Evolutionary conservation across 2,888 invertebrate species (phyloP), one percentile per base, ranked within the genome.

Genomic region (Cataglyphis rosenhaueri): DNA sequence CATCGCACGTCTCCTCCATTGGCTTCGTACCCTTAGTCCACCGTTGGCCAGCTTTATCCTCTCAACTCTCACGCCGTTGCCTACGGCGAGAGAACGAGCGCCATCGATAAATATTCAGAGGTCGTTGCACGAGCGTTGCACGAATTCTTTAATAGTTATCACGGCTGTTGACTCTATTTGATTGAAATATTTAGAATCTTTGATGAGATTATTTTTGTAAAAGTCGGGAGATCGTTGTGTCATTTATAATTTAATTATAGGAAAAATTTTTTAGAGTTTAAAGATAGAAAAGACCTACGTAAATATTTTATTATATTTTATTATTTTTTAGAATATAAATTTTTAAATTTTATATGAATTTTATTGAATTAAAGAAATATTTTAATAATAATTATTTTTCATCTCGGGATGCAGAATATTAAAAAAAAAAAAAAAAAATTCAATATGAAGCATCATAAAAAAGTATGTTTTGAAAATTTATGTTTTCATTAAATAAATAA

Each of bases 21-120:
- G 73, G 61, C 73, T 65, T 62, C 41, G 18, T 29, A n/a, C 62
- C 35, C 52, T 66, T 73, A 68, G 70, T 10, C 68, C 70, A 44
- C 38, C 25, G 64, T 55, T 73, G 44, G 73, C 32, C 76, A 25
- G 73, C 68, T 57, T 38, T 70, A 59, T 66, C 44, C 52, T 78
- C 68, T 44, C 79, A 76, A 38, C 44, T 78, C 68, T 52, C 79
- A 81, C 84, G 65, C 82, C 61, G 76, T 84, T 85, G 76, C 85
- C 71, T 65, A 81, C 71, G 82, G 85, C 62, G 83, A 82, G 85
- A 83, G 44, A 59, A 68, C 71, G 21, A 57, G 6, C 12, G 10
- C 32, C 10, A 8, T 21, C 83, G 84, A 91, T 91, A 91, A 91
- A 91, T 91, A 91, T 91, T 91, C 87, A 88, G 84, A 38, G 83